Percentiles rank a stretch among this genome's conserved stretches.
phyloP scores from a whole-genome alignment of 2,797 vertebrate genomes.

The Anguilla marmorata region DNA sequence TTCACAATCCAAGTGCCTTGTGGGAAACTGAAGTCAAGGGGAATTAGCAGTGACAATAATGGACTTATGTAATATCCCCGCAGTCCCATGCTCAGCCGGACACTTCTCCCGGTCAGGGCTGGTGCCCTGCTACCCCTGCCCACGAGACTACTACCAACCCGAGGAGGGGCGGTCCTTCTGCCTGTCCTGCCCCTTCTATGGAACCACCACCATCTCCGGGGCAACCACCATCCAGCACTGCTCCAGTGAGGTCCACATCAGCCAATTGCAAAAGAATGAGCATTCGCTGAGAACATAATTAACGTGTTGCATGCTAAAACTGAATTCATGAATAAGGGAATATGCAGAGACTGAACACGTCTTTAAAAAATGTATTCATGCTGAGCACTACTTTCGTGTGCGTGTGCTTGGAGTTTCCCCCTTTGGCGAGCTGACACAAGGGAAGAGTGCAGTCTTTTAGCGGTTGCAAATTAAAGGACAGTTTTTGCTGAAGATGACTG shows the following conservation, averaged over 20 bases:
- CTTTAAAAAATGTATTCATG: background rate
- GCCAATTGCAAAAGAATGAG: background rate
- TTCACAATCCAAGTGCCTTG: background rate
- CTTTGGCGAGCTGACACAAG: background rate
- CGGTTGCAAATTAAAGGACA: background rate
- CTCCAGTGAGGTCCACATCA: constrained; percentile 80
- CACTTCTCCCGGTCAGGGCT: constrained; percentile 94
- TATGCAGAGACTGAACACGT: background rate
- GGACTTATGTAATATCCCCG: constrained; percentile 25
- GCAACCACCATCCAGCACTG: constrained; percentile 90
- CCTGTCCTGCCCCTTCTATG: constrained; percentile 94
- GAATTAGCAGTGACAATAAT: background rate
- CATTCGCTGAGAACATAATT: background rate
- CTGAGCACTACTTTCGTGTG: background rate
- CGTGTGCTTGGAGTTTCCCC: background rate
- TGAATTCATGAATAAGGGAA: background rate
- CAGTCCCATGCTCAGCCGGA: constrained; percentile 88
- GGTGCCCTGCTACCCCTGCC: constrained; percentile 90
- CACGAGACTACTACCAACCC: constrained; percentile 95
- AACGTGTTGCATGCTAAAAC: background rate
- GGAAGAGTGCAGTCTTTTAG: background rate
- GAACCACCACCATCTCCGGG: constrained; percentile 85
- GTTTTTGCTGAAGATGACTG: background rate
- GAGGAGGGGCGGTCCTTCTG: constrained; percentile 91
- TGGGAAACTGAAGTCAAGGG: background rate